Conservation (phyloP, 2,888 invertebrate genomes). For the Thereva nobilitata region DNA sequence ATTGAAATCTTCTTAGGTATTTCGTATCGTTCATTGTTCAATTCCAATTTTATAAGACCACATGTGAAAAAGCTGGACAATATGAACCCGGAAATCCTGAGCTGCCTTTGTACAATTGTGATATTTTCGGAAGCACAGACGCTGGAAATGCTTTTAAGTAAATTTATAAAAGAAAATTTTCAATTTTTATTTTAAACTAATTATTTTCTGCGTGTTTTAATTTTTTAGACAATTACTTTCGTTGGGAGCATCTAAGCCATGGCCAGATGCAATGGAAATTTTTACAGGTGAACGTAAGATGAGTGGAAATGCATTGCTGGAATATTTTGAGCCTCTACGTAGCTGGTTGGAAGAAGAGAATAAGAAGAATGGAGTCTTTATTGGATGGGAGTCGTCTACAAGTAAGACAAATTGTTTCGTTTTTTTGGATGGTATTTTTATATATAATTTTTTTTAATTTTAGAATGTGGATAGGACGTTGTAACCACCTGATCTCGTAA, state of each 20-base stretch:
- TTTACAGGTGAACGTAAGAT: slow-evolving; percentile 77
- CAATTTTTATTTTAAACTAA: neutral
- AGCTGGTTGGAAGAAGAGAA: slow-evolving; percentile 77
- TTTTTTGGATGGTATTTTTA: slow-evolving; percentile 13
- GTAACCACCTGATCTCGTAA: neutral
- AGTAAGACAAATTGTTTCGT: slow-evolving; percentile 48
- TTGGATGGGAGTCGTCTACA: slow-evolving; percentile 64
- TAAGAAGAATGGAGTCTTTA: slow-evolving; percentile 66
- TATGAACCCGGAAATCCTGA: slow-evolving; percentile 69
- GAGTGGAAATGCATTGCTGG: slow-evolving; percentile 75
- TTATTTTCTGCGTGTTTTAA: slow-evolving; percentile 8
- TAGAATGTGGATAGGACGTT: slow-evolving; percentile 60
- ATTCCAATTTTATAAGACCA: slow-evolving; percentile 76
- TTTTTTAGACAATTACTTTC: slow-evolving; percentile 67
- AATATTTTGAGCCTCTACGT: slow-evolving; percentile 78
- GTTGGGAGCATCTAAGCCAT: slow-evolving; percentile 74
- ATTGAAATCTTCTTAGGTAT: slow-evolving; percentile 59
- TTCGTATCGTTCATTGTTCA: slow-evolving; percentile 79
- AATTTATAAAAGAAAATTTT: slow-evolving; percentile 46
- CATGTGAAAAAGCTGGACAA: slow-evolving; percentile 77
- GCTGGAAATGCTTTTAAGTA: slow-evolving; percentile 76
- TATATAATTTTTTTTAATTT: slow-evolving; percentile 38
- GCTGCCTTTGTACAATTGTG: slow-evolving; percentile 80
- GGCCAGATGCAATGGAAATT: slow-evolving; percentile 84
- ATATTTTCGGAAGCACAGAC: slow-evolving; percentile 77